Conservation (phyloP, 2,797 vertebrate genomes). For the Anomalospiza imberbis region DNA sequence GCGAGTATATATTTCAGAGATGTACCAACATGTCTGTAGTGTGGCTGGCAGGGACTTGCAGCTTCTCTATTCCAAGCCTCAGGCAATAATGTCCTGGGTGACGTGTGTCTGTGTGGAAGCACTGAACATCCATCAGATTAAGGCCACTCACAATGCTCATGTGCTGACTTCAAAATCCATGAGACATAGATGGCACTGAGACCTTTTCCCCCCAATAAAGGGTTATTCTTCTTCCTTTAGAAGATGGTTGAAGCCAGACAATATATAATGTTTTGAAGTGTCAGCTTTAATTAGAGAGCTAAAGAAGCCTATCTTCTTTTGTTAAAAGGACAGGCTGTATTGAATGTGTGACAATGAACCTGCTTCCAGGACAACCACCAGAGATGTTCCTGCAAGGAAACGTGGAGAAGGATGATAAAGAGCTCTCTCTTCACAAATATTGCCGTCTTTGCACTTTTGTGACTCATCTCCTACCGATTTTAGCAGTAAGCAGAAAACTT, state of each 20-base stretch:
- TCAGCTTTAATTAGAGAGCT: conserved; percentile 71
- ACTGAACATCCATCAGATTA: neutral
- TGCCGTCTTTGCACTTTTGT: conserved; percentile 35
- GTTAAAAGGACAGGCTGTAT: conserved; percentile 57
- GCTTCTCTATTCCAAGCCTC: conserved; percentile 40
- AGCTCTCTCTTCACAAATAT: conserved; percentile 22
- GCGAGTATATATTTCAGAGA: conserved; percentile 54
- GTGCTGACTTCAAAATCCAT: conserved; percentile 55
- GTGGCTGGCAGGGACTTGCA: conserved; percentile 31
- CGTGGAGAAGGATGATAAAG: conserved; percentile 67
- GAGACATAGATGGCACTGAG: neutral
- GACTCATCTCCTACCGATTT: conserved; percentile 28
- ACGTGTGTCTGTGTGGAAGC: neutral
- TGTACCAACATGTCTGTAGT: neutral
- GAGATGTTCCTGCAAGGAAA: conserved; percentile 27
- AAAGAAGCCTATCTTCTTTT: conserved; percentile 63
- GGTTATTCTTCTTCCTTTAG: conserved; percentile 38
- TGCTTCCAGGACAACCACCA: conserved; percentile 60
- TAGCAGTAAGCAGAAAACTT: conserved; percentile 4
- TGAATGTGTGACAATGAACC: conserved; percentile 58
- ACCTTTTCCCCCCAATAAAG: conserved; percentile 41
- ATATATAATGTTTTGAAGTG: conserved; percentile 47
- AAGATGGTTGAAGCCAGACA: conserved; percentile 27
- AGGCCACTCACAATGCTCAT: conserved; percentile 36
- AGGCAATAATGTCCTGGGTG: conserved; percentile 19